Evolutionary conservation across 1,140 invertebrate species (phyloP), one percentile per base, ranked within the genome.

Genomic region (Pseudomyrmex dendroicus): DNA sequence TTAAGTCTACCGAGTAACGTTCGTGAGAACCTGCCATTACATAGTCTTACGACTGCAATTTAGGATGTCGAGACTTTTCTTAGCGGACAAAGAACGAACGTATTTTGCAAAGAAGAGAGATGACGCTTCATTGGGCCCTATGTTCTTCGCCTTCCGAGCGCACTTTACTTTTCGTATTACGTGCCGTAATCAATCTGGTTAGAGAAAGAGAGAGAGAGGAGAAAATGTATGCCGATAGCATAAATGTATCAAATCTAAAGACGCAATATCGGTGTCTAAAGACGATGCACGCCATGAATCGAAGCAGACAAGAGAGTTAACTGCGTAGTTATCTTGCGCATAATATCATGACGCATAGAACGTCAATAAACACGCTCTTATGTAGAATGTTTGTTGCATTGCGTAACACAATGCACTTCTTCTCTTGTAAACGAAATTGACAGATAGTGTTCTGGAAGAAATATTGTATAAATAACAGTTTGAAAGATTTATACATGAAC

Each of bases 41-140:
- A 35, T 54, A 20, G 25, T 48, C 70, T 74, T 74, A 56, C 13
- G 20, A 64, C 35, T 20, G 50, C 61, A 82, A 82, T 73, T 82
- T 82, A 52, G 57, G 57, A 52, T 54, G 20, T 73, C 67, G 46
- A 82, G 46, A 82, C 46, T 72, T 61, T 59, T 80, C 61, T 62
- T 52, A 59, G 13, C 90, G 35, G 35, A 84, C 83, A 82, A 84
- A 46, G 8, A 50, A 50, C n/a, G 48, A 82, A 87, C 61, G 80
- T 82, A 83, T 54, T 12, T 52, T 12, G 35, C 35, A 5, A 35
- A 35, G 35, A 35, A 5, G 64, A 70, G 77, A 88, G 17, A 77
- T 56, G 17, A 46, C 57, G 12, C 22, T 54, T 17, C 17, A 10
- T 35, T 35, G 35, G 5, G 4, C 35, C 35, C 5, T 5, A 35